phyloP scores from a whole-genome alignment of 2,797 vertebrate genomes.

The Urocyon cinereoargenteus region DNA sequence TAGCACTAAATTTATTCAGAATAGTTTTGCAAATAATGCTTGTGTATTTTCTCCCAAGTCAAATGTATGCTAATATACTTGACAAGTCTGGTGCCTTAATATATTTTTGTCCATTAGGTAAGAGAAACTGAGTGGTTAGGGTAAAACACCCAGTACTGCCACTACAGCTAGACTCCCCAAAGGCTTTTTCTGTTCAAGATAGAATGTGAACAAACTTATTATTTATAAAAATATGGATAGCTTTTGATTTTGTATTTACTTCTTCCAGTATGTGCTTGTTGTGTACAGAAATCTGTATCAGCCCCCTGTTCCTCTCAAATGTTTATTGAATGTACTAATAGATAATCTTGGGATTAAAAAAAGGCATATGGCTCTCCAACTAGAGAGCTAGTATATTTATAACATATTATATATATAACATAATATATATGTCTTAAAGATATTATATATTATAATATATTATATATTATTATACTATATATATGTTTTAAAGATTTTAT shows the following conservation, averaged over 20 bases:
- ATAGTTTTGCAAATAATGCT: neutral
- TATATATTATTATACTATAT: too few species aligned
- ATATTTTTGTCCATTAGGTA: neutral
- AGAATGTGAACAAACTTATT: neutral
- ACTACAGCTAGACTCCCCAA: neutral
- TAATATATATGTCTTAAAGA: too few species aligned
- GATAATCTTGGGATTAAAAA: neutral
- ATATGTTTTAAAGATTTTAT: too few species aligned
- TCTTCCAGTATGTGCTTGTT: neutral
- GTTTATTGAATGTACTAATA: neutral
- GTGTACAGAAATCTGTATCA: neutral
- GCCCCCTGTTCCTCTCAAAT: neutral
- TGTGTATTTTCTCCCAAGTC: neutral
- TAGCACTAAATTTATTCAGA: neutral
- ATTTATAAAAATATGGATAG: neutral
- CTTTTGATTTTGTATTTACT: neutral
- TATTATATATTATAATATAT: too few species aligned
- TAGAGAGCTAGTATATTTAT: neutral
- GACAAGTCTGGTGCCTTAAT: neutral
- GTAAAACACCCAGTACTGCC: neutral
- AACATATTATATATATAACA: neutral
- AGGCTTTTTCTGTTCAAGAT: neutral
- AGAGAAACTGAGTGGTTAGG: neutral
- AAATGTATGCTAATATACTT: neutral
- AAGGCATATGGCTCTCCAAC: neutral